A percentile compares a stretch with the other conserved stretches of the same genome.
These are phyloP conservation scores for Denticeps clupeoides DNA, from an alignment of 2,797 vertebrate genomes.

Conservation along the genomic window DNA sequence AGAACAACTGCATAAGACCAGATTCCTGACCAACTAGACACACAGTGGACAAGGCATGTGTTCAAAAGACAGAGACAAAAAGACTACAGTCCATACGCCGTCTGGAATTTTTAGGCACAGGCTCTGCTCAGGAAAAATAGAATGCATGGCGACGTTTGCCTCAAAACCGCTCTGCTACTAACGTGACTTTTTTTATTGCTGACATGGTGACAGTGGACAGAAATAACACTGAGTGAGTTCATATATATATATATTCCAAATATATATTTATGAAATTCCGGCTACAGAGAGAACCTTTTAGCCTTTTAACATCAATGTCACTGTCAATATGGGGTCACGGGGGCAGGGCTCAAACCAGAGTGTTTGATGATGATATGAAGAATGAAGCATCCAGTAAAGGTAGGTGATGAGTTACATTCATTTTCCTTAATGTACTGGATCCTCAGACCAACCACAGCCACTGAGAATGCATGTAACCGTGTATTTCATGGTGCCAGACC, in stretches of 20 bases:
- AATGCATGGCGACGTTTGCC: constrained; percentile 54
- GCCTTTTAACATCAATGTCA: constrained; percentile 59
- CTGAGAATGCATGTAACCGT: no score
- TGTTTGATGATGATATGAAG: constrained; percentile 25
- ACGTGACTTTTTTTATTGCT: constrained; percentile 91
- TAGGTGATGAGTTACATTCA: constrained; percentile 76
- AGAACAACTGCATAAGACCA: constrained; percentile 54
- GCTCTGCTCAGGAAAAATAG: constrained; percentile 77
- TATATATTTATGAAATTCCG: constrained; percentile 9
- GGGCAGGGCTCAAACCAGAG: constrained; percentile 30
- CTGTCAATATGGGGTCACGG: constrained; percentile 38
- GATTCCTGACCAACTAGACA: constrained; percentile 52
- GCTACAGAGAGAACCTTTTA: constrained; percentile 65
- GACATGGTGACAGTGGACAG: constrained; percentile 76
- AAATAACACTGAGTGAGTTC: constrained; percentile 27
- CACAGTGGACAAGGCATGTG: constrained; percentile 73
- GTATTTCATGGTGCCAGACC: no score
- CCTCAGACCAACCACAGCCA: constrained; percentile 7
- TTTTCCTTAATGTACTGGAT: constrained; percentile 18
- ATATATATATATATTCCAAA: constrained; percentile 16
- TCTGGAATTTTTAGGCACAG: constrained; percentile 74
- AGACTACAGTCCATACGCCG: constrained; percentile 58
- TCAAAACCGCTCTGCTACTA: constrained; percentile 64
- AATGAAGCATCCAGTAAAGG: constrained; percentile 31
- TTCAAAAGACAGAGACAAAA: constrained; percentile 42